A percentile compares a stretch with the other conserved stretches of the same genome.
Evolutionary conservation across 2,797 vertebrate species (phyloP).

Genomic region (Sylvilagus floridanus): DNA sequence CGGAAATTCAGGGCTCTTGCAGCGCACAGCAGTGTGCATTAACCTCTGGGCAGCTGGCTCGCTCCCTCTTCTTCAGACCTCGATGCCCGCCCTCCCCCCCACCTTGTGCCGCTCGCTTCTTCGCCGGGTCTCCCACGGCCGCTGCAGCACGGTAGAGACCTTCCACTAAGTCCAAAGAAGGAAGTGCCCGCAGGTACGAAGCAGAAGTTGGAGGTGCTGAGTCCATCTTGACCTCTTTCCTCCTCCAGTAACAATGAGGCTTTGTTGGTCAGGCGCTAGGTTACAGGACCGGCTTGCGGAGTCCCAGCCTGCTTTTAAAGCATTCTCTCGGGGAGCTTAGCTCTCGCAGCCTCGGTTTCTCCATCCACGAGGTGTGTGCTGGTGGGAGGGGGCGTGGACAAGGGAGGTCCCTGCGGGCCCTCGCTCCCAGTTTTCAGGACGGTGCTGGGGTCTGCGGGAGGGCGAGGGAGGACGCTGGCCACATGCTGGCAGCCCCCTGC

Average conservation of each 20-base stretch:
- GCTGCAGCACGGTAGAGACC: neutral
- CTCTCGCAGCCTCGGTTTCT: slow-evolving; percentile 22
- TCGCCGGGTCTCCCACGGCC: neutral
- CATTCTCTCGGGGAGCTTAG: neutral
- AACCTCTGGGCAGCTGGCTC: neutral
- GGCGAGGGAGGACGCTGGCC: neutral
- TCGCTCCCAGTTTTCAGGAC: neutral
- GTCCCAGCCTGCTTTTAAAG: neutral
- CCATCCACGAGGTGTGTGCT: neutral
- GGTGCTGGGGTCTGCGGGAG: neutral
- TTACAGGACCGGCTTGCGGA: neutral
- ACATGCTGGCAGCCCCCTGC: neutral
- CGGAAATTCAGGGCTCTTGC: neutral
- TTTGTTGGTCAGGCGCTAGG: slow-evolving; percentile 42
- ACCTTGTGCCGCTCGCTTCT: neutral
- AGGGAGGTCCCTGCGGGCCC: neutral
- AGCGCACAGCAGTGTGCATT: neutral
- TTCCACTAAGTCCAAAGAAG: neutral
- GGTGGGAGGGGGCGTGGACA: neutral
- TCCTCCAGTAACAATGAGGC: slow-evolving; percentile 7
- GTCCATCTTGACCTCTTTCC: neutral
- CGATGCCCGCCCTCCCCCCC: no score
- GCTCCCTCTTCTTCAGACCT: neutral
- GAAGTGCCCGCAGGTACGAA: neutral
- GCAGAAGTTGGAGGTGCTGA: slow-evolving; percentile 15